A percentile compares a stretch with the other conserved stretches of the same genome.
These are phyloP conservation scores for Cuculus canorus DNA, from an alignment of 2,797 vertebrate species.

Conservation along the genomic window DNA sequence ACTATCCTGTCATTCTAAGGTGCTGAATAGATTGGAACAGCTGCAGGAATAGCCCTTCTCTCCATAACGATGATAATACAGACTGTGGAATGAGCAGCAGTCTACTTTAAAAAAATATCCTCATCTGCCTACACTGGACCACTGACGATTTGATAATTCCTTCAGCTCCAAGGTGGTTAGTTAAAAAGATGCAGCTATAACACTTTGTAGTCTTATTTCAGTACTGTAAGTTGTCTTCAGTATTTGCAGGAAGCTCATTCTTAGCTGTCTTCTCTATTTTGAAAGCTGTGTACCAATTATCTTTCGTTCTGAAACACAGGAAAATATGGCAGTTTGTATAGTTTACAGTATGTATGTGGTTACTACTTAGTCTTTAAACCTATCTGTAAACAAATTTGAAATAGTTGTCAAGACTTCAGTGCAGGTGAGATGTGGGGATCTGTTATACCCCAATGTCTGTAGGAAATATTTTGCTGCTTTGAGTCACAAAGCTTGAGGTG, in stretches of 20 bases:
- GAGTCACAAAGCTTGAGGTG: fast-evolving
- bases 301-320: slow-evolving; percentile 53
- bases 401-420: neutral
- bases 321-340: neutral
- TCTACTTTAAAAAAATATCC: neutral
- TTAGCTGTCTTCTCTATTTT: too few relatives aligned
- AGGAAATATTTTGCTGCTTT: neutral
- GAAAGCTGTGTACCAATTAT: slow-evolving; percentile 59
- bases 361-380: neutral
- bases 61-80: fast-evolving
- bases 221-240: too few relatives aligned
- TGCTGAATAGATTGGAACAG: neutral
- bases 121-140: neutral
- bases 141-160: neutral
- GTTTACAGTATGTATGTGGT: neutral
- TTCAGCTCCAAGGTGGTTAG: neutral
- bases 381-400: neutral
- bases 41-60: neutral
- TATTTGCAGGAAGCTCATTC: too few relatives aligned
- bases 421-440: neutral
- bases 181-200: neutral
- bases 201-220: too few relatives aligned
- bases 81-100: neutral
- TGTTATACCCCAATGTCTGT: neutral
- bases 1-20: neutral